Conservation (phyloP, 1,140 invertebrate species). For the Achroia grisella region DNA sequence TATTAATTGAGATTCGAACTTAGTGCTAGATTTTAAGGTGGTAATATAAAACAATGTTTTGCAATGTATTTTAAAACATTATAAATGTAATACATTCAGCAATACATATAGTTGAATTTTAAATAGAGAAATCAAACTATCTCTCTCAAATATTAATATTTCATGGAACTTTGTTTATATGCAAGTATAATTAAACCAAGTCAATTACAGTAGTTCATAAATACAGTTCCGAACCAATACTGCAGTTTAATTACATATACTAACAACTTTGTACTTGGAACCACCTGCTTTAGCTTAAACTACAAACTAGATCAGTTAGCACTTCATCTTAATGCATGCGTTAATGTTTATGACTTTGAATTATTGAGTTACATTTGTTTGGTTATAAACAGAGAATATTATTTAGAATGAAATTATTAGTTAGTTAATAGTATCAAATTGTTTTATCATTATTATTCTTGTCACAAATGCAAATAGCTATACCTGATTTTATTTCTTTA, state of each 20-base stretch:
- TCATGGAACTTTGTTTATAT: slow-evolving; percentile 9
- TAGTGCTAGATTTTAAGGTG: no score
- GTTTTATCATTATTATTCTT: no score
- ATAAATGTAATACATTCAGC: no score
- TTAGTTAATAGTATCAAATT: no score
- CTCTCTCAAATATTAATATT: no score
- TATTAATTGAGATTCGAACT: no score
- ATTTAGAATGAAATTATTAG: slow-evolving; percentile 3
- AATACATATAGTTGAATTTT: no score
- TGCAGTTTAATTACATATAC: slow-evolving; percentile 34
- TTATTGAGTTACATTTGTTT: slow-evolving; percentile 28
- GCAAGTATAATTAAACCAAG: slow-evolving; percentile 18
- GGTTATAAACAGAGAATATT: slow-evolving; percentile 4
- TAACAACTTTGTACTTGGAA: slow-evolving; percentile 33
- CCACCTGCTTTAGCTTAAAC: slow-evolving; percentile 36
- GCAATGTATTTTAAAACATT: no score
- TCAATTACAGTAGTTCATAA: slow-evolving; percentile 13
- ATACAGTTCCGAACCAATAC: slow-evolving; percentile 6
- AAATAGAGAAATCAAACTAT: no score
- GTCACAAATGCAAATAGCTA: no score
- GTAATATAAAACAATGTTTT: no score
- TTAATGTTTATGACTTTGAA: slow-evolving; percentile 31
- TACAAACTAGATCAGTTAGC: slow-evolving; percentile 50
- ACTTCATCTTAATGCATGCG: slow-evolving; percentile 31
- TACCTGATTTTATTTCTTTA: no score